Evolutionary conservation across 1,140 invertebrate species (phyloP).

Genomic region (Liolophura sinensis): DNA sequence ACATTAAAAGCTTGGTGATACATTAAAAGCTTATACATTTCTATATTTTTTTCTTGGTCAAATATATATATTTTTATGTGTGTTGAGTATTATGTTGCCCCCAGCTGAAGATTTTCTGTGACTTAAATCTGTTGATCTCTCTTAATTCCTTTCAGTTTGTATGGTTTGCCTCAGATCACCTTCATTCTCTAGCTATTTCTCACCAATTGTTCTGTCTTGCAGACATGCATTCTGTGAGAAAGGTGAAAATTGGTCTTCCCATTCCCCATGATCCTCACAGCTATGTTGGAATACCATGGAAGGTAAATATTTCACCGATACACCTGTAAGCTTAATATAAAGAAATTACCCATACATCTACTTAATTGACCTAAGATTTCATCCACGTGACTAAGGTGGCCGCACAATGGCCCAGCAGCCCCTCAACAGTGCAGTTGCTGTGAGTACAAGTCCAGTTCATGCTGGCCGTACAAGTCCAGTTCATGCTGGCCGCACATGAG

Average conservation of each 20-base stretch:
- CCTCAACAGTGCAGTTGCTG: no score
- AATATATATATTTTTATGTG: background rate
- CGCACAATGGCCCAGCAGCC: no score
- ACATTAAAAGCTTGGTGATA: no score
- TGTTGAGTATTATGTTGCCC: background rate
- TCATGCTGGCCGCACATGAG: no score
- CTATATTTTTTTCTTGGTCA: no score
- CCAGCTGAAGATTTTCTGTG: background rate
- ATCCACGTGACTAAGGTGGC: no score
- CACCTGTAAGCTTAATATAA: no score
- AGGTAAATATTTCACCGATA: constrained; percentile 25
- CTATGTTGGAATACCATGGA: constrained; percentile 50
- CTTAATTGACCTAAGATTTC: no score
- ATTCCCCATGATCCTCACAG: constrained; percentile 52
- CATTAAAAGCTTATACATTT: no score
- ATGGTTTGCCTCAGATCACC: background rate
- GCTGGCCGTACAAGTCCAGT: no score
- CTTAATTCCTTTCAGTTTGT: background rate
- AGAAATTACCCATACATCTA: no score
- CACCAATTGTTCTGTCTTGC: constrained; percentile 9
- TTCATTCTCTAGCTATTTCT: background rate
- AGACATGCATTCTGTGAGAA: constrained; percentile 48
- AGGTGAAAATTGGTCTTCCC: constrained; percentile 49
- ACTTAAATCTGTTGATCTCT: background rate
- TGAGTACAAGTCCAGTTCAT: no score